Conservation (phyloP, 2,888 invertebrate species). For the Plagiodera versicolora region DNA sequence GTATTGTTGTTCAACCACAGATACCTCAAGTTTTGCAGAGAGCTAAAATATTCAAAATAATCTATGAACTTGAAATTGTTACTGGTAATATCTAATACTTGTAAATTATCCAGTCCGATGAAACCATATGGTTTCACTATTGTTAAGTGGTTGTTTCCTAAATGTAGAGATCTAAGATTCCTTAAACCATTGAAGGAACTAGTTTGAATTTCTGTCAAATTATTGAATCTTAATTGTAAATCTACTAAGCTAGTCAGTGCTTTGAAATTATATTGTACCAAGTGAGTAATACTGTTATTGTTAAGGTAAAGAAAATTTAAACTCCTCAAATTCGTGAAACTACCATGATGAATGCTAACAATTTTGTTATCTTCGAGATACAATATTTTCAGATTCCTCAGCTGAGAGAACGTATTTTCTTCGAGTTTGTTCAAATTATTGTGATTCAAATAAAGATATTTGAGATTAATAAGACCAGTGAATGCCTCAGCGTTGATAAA, state of each 20-base stretch:
- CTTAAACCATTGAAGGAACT: constrained; percentile 52
- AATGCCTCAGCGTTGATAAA: constrained; percentile 51
- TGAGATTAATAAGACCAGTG: constrained; percentile 48
- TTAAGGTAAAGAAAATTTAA: constrained; percentile 51
- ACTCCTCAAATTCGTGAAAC: constrained; percentile 50
- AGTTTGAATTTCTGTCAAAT: constrained; percentile 48
- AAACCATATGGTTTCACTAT: constrained; percentile 50
- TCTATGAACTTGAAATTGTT: constrained; percentile 45
- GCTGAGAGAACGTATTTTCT: constrained; percentile 47
- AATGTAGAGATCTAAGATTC: constrained; percentile 47
- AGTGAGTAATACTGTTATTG: constrained; percentile 49
- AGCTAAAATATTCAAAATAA: constrained; percentile 42
- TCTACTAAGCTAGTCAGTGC: constrained; percentile 48
- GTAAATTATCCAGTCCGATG: constrained; percentile 48
- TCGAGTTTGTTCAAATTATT: constrained; percentile 52
- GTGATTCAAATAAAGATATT: constrained; percentile 51
- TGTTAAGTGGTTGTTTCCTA: constrained; percentile 52
- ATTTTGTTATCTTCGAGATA: constrained; percentile 54
- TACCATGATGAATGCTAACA: constrained; percentile 47
- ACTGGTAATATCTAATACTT: constrained; percentile 47
- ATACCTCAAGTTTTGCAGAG: constrained; percentile 44
- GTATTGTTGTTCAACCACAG: constrained; percentile 49
- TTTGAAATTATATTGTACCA: constrained; percentile 51
- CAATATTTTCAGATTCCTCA: constrained; percentile 50
- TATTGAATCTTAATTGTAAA: constrained; percentile 51